Evolutionary conservation across 53 echinoderm and acorn worm genomes (phyloP).

Genomic region (Arbacia lixula): DNA sequence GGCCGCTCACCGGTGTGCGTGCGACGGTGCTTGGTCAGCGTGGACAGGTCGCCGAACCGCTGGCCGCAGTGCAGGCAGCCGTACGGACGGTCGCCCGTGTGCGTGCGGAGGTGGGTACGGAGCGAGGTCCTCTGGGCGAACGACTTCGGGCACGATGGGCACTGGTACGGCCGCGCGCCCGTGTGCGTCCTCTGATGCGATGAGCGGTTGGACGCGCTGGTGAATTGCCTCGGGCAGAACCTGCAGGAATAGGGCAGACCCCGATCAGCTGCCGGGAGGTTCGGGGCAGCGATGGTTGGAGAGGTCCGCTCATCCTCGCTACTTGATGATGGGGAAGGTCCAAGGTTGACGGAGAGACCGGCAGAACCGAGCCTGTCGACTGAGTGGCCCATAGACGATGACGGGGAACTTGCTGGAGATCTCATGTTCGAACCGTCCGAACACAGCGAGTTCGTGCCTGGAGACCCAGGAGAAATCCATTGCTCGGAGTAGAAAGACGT

Average conservation of each 20-base stretch:
- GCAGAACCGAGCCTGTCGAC: neutral
- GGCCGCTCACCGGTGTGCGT: constrained; percentile 31
- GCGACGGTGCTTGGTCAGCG: constrained; percentile 53
- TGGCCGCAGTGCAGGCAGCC: constrained; percentile 16
- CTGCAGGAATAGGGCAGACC: constrained; percentile 11
- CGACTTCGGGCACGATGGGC: constrained; percentile 43
- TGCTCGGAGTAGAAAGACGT: neutral
- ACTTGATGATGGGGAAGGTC: too few species aligned
- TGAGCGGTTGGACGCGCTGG: constrained; percentile 18
- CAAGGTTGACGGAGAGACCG: neutral
- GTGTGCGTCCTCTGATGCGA: constrained; percentile 39
- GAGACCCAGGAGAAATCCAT: neutral
- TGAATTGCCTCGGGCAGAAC: constrained; percentile 41
- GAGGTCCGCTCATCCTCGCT: neutral
- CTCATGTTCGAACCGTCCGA: neutral
- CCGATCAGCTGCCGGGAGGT: neutral
- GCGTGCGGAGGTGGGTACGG: constrained; percentile 53
- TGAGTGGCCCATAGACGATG: neutral
- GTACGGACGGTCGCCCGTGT: constrained; percentile 50
- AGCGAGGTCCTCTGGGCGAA: constrained; percentile 55
- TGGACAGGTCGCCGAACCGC: constrained; percentile 48
- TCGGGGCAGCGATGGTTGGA: neutral
- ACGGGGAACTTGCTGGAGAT: neutral
- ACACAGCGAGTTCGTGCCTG: constrained; percentile 2
- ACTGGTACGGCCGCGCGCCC: constrained; percentile 31